Evolutionary conservation across 2,797 vertebrate genomes (phyloP), one percentile per base, ranked within the genome.

Genomic region (Acestrorhynchus altus): DNA sequence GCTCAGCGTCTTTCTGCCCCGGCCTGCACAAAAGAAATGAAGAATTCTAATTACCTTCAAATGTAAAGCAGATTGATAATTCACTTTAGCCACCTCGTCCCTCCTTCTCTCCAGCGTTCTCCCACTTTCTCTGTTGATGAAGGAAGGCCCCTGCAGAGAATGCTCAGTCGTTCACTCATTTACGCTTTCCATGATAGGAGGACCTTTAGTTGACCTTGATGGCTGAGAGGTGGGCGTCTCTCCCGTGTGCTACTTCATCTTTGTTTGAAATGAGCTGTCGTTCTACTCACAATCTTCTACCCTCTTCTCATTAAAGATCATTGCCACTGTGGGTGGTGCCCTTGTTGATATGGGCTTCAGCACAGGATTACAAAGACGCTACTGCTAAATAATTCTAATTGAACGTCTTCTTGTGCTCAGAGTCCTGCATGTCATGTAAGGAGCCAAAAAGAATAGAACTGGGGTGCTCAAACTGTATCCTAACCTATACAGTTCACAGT

Each of bases 31-130:
- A 88, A 88, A 89, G 89, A 91, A 92, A 92, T 93, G 86, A 94
- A 90, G 88, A 93, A 93, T 92, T 94, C 85, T 92, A 93, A 95
- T 94, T 93, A 93, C 90, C 89, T 91, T 90, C 88, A 90, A 93
- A 92, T 91, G 89, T 90, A 92, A 92, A 88, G 83, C 87, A 91
- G 90, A 92, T 88, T 93, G 91, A 92, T 91, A 92, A 91, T 90
- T 85, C 82, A 83, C 77, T 86, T 79, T 80, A 82, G 15, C 59
- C 76, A 84, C 59, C 26, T 67, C 59, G 67, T 69, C 74, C 76
- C 81, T 81, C 79, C 86, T 72, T 83, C 79, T 52, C 40, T 77
- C 79, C 75, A 71, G 72, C 73, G 83, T 44, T 51, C 42, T 54
- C 52, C 49, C 46, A 4, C 46, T 67, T 69, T 76, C 79, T 18